Base-by-base conservation (phyloP, 2,113 vertebrate species). In the Clupea harengus region DNA sequence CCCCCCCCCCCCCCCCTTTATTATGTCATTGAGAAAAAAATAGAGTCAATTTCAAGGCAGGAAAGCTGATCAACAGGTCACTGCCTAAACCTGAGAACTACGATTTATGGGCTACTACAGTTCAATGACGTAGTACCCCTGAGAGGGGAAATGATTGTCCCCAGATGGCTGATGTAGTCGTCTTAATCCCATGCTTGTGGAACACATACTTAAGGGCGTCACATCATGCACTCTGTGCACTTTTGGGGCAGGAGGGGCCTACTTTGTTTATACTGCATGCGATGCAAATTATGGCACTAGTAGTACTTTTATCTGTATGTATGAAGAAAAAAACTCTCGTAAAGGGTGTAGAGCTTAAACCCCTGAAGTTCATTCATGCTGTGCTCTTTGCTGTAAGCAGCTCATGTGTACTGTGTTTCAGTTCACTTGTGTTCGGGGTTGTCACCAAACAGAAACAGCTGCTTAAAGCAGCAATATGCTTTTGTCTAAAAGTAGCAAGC, bases 371-470 rank as follows among this genome's bases (percentile, higher is more conserved):
- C 72, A 78, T 78, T 78, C 72, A 78, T 78, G 72, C 72, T 78
- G 72, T 39, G 28, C 28, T 78, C 72, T 78, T 32, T 17, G 25
- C 72, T 78, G 28, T 78, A 44, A 78, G 39, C 39, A 78, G 72
- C 72, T 78, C 32, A 39, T 60, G 72, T 78, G 72, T 78, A 39
- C 11, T 6, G 72, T 78, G 72, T 78, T 78, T 78, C 32, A 39
- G 28, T 78, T 39, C 72, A 39, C 25, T 32, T 17, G 72, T 32
- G 72, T 72, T 72, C n/a, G 28, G n/a, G n/a, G 64, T 78, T 39
- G 72, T 78, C 72, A 78, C 72, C 28, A 39, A 78, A 78, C 72
- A 78, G 72, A 32, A 78, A 78, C 25, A 17, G 72, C 32, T 15
- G 11, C 72, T 32, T 32, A 32, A 39, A 17, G 72, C 28, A 5